Evolutionary conservation across 2,113 vertebrate genomes (phyloP), one percentile per base, ranked within the genome.

Genomic region (Synchiropus splendidus): DNA sequence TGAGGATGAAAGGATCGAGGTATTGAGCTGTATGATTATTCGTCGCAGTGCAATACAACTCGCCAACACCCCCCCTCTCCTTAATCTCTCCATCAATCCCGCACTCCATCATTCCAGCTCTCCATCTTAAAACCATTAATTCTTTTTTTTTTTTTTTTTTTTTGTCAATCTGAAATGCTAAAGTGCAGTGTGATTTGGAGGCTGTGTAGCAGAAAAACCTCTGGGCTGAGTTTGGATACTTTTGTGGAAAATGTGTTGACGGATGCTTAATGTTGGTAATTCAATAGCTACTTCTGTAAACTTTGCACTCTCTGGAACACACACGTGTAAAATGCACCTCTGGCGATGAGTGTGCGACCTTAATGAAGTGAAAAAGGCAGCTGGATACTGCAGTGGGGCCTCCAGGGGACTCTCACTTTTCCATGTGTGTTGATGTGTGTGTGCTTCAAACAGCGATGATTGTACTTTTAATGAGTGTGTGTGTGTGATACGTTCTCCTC

Each of bases 331-430:
- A 47, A 67, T 61, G 58, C 61, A 69, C 74, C 66, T 71, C 68
- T 1, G 52, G 79, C 68, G 16, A 51, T 54, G 42, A 72, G 62
- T 62, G 67, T 46, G 57, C 72, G 59, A 57, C 72, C 58, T 48
- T 79, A 77, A 79, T 75, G 77, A 80, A 75, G 66, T 60, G 48
- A 61, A 48, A 53, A 67, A 64, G 45, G 58, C 71, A 78, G 69
- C 71, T 78, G 72, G 62, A 65, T 59, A 59, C 53, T 59, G 48
- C 46, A 72, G 58, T 70, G 47, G 69, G 53, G 62, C 75, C 80
- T 59, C 6, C 34, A 63, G 73, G 69, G 61, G 54, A 44, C 59
- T 58, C 47, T 39, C 63, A 61, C 64, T 59, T 18, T 10, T 21
- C 13, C 36, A 27, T 42, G 21, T 37, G 31, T 45, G 46, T 44